Percentiles rank a stretch among this genome's conserved stretches.
phyloP scores from a whole-genome alignment of 1,140 invertebrate species.

The Aphidius ervi region DNA sequence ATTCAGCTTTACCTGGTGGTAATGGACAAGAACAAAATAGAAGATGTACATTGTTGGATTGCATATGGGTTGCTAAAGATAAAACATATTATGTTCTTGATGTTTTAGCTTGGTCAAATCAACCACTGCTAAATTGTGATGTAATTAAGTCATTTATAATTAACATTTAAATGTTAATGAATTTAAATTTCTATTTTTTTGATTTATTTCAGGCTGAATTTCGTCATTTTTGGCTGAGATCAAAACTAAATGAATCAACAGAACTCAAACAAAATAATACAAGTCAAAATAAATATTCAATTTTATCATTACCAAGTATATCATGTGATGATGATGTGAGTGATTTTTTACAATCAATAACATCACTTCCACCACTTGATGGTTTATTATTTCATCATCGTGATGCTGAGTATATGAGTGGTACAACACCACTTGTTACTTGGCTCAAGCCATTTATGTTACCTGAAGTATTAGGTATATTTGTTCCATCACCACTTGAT shows the following conservation, averaged over 20 bases:
- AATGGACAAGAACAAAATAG: constrained; percentile 39
- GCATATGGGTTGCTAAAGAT: constrained; percentile 64
- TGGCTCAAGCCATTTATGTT: constrained; percentile 89
- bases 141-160: constrained; percentile 50
- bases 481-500: constrained; percentile 44
- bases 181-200: constrained; percentile 10
- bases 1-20: constrained; percentile 75
- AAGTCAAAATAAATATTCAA: constrained; percentile 54
- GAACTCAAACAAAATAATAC: constrained; percentile 42
- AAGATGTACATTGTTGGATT: constrained; percentile 70
- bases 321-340: constrained; percentile 44
- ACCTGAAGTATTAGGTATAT: constrained; percentile 67
- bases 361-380: constrained; percentile 56
- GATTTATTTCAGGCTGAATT: constrained; percentile 62
- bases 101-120: constrained; percentile 76
- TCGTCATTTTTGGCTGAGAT: constrained; percentile 71
- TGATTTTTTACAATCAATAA: constrained; percentile 38
- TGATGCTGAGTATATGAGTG: constrained; percentile 70
- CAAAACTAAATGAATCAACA: constrained; percentile 61
- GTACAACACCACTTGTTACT: constrained; percentile 77
- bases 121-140: constrained; percentile 73
- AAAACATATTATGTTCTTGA: constrained; percentile 77
- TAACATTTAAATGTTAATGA: constrained; percentile 1
- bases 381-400: constrained; percentile 82
- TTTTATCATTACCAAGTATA: constrained; percentile 51